Evolutionary conservation across 2,888 invertebrate genomes (phyloP).

Genomic region (Ctenicera cuprea): DNA sequence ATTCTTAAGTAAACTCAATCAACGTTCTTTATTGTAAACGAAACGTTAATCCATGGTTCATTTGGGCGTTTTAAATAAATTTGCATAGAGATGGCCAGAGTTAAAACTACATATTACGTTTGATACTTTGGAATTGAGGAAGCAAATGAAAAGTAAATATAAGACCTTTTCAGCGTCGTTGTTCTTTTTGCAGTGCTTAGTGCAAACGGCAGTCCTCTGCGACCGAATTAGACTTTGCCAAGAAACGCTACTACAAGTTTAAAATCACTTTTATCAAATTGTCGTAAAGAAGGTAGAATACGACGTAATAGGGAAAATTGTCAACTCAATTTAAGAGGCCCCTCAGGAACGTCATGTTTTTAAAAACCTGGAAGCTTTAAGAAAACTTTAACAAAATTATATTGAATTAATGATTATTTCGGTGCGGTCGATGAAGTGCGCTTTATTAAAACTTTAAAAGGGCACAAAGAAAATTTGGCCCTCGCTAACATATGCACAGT

Average conservation of each 20-base stretch:
- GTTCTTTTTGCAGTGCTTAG: constrained; percentile 31
- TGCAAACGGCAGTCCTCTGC: constrained; percentile 26
- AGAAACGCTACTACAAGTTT: constrained; percentile 23
- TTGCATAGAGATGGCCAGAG: constrained; percentile 20
- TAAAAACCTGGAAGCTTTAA: background rate
- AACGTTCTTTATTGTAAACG: constrained; percentile 17
- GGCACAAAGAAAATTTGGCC: background rate
- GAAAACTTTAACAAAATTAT: no score
- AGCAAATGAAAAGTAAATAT: constrained; percentile 46
- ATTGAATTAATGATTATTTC: background rate
- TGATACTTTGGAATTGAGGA: constrained; percentile 31
- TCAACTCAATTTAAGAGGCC: constrained; percentile 21
- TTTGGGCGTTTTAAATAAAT: constrained; percentile 28
- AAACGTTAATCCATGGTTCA: constrained; percentile 19
- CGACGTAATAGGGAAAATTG: constrained; percentile 18
- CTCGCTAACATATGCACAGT: background rate
- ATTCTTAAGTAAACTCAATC: constrained; percentile 19
- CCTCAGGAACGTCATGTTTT: background rate
- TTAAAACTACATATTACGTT: constrained; percentile 26
- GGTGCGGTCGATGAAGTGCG: background rate
- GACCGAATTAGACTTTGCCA: constrained; percentile 35
- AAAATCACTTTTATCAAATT: constrained; percentile 35
- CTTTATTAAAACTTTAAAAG: background rate
- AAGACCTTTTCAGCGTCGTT: constrained; percentile 18
- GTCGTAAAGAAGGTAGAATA: constrained; percentile 21